Base-by-base conservation (phyloP, 2,797 vertebrate genomes). In the Danio aesculapii region DNA sequence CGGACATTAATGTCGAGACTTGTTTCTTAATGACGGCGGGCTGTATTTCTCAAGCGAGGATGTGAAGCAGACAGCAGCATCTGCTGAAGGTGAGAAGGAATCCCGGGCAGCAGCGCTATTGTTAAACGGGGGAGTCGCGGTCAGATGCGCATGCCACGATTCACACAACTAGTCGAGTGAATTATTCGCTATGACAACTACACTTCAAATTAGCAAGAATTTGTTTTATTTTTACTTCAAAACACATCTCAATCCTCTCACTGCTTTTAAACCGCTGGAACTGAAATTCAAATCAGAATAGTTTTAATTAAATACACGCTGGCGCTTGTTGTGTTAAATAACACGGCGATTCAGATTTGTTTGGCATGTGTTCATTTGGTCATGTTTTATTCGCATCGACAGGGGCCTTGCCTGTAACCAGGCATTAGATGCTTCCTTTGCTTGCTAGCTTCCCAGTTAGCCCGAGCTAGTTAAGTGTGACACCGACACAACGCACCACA, bases 401-500 rank as follows among this genome's bases (percentile, higher is more conserved):
- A 63, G 30, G 73, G 86, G 86, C 86, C 86, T 87, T 52, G 47
- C 43, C 44, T 49, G 50, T 69, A 79, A 80, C 81, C 72, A 67
- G 79, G 70, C 61, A 73, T 80, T 72, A 66, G 57, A 76, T 71
- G 84, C 73, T 81, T 85, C 70, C 81, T 78, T 55, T 53, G 76
- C 61, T 64, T 64, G 78, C 63, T 83, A 75, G 83, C 59, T 58
- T 52, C 79, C 79, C 68, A 82, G 85, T 82, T 86, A 85, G 81
- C 82, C 77, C 47, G 80, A 70, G 83, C 84, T 78, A 61, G 85
- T 84, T 84, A 79, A 83, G 79, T 70, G 83, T 68, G 72, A 78
- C 77, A 82, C 70, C 78, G 76, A 72, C 77, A 49, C 43, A 67
- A 52, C 77, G 79, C 73, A 68, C 47, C 63, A 52, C 80, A 75